Percentiles rank a stretch among this genome's conserved stretches.
These are phyloP conservation scores for Chanos chanos DNA, from an alignment of 2,797 vertebrate genomes.

Conservation along the genomic window DNA sequence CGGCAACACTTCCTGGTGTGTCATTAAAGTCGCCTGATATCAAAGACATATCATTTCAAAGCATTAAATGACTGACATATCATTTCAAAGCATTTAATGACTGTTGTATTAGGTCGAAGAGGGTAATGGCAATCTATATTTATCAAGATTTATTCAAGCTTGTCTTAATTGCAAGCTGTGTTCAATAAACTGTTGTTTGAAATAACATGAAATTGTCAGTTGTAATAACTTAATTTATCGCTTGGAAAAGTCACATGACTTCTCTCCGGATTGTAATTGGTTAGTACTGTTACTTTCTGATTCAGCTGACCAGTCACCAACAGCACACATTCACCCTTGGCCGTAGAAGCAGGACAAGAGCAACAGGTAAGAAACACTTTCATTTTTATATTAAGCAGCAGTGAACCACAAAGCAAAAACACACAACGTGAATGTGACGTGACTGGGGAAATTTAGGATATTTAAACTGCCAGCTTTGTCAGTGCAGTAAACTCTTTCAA, in stretches of 20 bases:
- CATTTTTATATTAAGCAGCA: too few relatives aligned
- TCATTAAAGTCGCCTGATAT: slow-evolving; percentile 55
- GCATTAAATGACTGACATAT: slow-evolving; percentile 14
- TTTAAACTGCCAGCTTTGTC: too few relatives aligned
- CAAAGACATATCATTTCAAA: slow-evolving; percentile 41
- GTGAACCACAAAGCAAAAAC: too few relatives aligned
- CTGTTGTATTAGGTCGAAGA: slow-evolving; percentile 54
- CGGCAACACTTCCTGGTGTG: slow-evolving; percentile 33
- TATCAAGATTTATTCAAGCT: slow-evolving; percentile 63
- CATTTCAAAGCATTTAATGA: slow-evolving; percentile 47
- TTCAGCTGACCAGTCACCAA: too few relatives aligned
- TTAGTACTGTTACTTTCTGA: too few relatives aligned
- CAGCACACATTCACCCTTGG: too few relatives aligned
- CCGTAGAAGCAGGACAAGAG: too few relatives aligned
- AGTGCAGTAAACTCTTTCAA: too few relatives aligned
- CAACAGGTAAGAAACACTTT: too few relatives aligned
- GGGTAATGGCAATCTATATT: slow-evolving; percentile 67
- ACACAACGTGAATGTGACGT: too few relatives aligned
- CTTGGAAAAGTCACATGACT: slow-evolving; percentile 48
- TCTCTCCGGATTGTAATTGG: too few relatives aligned
- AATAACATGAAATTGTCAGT: slow-evolving; percentile 51
- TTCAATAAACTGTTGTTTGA: slow-evolving; percentile 62
- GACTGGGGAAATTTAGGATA: too few relatives aligned
- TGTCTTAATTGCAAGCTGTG: slow-evolving; percentile 61
- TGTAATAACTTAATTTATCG: slow-evolving; percentile 40